Percentiles rank a stretch among this genome's conserved stretches.
Conservation (phyloP, 2,888 invertebrate genomes). For the Drosophila kambysellisi region DNA sequence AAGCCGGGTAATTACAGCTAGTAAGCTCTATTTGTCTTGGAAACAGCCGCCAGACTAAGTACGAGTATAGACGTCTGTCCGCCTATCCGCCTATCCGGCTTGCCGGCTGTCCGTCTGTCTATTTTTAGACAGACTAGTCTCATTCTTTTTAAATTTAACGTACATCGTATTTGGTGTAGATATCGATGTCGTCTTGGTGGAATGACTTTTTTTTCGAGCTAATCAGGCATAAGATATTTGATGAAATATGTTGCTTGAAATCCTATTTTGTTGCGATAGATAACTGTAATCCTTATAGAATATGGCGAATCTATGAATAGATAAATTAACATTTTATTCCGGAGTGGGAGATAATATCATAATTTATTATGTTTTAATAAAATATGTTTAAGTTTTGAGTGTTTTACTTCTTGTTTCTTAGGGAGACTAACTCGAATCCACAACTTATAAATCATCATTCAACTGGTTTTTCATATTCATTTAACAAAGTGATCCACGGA, state of each 20-base stretch:
- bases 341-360: background rate
- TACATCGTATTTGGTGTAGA: background rate
- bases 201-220: background rate
- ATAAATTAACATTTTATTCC: background rate
- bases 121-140: background rate
- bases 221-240: background rate
- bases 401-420: background rate
- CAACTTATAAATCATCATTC: background rate
- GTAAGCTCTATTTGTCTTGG: constrained; percentile 17
- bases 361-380: background rate
- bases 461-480: no score
- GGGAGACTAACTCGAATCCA: background rate
- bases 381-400: accelerated
- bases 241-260: background rate
- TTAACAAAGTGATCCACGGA: background rate
- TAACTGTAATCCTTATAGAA: background rate
- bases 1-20: constrained; percentile 19
- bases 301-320: background rate
- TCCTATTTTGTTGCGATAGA: background rate
- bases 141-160: background rate
- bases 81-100: background rate
- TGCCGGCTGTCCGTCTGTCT: background rate
- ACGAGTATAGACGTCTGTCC: background rate
- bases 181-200: background rate
- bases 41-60: background rate